These are phyloP conservation scores for Drosophila watanabei DNA, from an alignment of 1,140 invertebrate species.

Conservation along the genomic window DNA sequence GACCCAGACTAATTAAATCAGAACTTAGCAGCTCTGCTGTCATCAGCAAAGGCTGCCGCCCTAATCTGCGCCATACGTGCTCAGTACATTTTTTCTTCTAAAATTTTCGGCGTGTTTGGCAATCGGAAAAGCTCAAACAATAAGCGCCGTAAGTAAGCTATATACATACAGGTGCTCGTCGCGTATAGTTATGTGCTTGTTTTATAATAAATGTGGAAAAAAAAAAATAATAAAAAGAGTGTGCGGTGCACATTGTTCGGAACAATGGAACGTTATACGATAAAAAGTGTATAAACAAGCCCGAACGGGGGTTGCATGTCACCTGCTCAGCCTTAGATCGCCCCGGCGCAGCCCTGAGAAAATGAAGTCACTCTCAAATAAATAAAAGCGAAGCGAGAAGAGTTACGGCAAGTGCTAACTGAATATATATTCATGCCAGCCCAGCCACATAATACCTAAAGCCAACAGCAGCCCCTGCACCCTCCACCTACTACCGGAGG, in stretches of 20 bases:
- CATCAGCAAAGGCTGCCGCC: constrained; percentile 39
- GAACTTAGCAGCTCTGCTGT: constrained; percentile 32
- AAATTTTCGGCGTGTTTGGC: constrained; percentile 58
- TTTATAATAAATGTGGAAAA: constrained; percentile 79
- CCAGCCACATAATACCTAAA: constrained; percentile 41
- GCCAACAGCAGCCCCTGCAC: constrained; percentile 22
- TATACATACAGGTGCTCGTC: constrained; percentile 23
- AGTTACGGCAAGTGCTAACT: constrained; percentile 79
- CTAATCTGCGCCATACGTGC: constrained; percentile 67
- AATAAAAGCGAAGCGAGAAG: constrained; percentile 59
- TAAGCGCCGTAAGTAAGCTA: constrained; percentile 55
- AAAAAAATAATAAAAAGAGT: constrained; percentile 32
- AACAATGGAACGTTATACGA: constrained; percentile 80
- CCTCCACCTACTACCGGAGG: constrained; percentile 17
- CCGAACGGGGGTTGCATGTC: constrained; percentile 71
- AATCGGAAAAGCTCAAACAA: constrained; percentile 56
- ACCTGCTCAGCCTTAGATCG: constrained; percentile 37
- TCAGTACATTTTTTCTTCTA: constrained; percentile 28
- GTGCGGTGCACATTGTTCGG: constrained; percentile 64
- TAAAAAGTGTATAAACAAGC: constrained; percentile 73
- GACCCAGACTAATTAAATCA: constrained; percentile 57
- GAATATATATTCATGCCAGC: constrained; percentile 61
- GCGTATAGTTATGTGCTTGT: constrained; percentile 47
- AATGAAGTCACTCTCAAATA: constrained; percentile 73
- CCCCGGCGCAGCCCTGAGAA: constrained; percentile 59